These are phyloP conservation scores for Antigone vipio DNA, from an alignment of 2,113 vertebrate genomes.

Conservation along the genomic window DNA sequence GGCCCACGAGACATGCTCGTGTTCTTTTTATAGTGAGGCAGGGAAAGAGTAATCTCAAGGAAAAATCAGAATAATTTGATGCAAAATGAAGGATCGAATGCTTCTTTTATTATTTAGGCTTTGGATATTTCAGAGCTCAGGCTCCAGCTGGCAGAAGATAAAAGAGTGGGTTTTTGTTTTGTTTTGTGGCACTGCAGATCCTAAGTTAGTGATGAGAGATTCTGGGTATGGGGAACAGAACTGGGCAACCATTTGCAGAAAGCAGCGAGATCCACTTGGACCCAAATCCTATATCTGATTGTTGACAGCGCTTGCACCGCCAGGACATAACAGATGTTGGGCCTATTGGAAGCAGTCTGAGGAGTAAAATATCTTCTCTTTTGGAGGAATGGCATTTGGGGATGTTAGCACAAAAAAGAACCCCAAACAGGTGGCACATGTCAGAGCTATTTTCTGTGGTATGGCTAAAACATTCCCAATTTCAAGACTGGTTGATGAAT, in stretches of 20 bases:
- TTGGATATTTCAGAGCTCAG: conserved; percentile 6
- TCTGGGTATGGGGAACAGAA: neutral
- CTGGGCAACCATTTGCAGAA: neutral
- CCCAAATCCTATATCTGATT: neutral
- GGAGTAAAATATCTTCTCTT: neutral
- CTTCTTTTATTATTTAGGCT: conserved; percentile 8
- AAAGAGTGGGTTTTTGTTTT: conserved; percentile 28
- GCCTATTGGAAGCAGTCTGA: neutral
- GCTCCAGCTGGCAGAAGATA: conserved; percentile 40
- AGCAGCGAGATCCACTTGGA: neutral
- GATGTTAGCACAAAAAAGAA: neutral
- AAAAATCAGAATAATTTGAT: neutral
- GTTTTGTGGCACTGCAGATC: conserved; percentile 17
- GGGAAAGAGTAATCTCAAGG: neutral
- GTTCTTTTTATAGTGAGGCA: neutral
- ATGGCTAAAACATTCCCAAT: neutral
- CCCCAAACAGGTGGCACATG: neutral
- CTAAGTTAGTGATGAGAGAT: neutral
- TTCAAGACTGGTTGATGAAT: neutral
- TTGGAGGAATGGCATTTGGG: neutral
- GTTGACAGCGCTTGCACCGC: neutral
- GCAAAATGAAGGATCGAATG: neutral
- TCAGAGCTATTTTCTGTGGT: neutral
- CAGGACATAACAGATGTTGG: neutral
- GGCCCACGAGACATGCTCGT: neutral